These are phyloP conservation scores for Campoletis sonorensis DNA, from an alignment of 1,140 invertebrate genomes.

Conservation along the genomic window DNA sequence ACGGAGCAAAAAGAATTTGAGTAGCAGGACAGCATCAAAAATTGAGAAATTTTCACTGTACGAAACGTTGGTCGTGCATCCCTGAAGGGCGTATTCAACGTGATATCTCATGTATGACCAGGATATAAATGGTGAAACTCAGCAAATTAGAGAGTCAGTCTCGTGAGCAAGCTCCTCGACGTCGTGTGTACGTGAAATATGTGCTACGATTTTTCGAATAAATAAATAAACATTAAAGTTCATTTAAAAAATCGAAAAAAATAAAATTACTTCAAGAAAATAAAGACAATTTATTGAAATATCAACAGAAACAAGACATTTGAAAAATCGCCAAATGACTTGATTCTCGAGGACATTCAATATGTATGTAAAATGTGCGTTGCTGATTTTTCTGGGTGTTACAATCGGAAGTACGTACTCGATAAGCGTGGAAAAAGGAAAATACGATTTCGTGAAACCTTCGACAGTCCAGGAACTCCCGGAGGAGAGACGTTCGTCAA, in stretches of 20 bases:
- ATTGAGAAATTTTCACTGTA: conserved; percentile 32
- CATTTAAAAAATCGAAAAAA: conserved; percentile 5
- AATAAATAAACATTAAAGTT: background rate
- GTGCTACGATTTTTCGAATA: conserved; percentile 3
- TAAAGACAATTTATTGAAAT: conserved; percentile 17
- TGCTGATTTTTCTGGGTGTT: conserved; percentile 17
- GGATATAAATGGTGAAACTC: conserved; percentile 72
- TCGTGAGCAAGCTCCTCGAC: conserved; percentile 45
- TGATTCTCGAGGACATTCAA: conserved; percentile 15
- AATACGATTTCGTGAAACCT: conserved; percentile 48
- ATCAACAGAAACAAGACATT: conserved; percentile 16
- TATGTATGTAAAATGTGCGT: conserved; percentile 47
- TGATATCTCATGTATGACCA: conserved; percentile 67
- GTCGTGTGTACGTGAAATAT: conserved; percentile 11
- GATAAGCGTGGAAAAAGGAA: conserved; percentile 36
- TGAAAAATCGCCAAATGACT: conserved; percentile 45
- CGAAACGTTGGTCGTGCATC: conserved; percentile 39
- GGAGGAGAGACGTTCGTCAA: conserved; percentile 36
- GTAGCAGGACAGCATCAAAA: background rate
- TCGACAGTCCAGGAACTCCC: conserved; percentile 45
- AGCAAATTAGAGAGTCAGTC: conserved; percentile 66
- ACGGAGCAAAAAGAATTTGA: background rate
- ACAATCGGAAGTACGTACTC: conserved; percentile 23
- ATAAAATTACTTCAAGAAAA: background rate
- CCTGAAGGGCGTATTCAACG: conserved; percentile 60